Base-by-base conservation (phyloP, 2,113 vertebrate species). In the Junco hyemalis region DNA sequence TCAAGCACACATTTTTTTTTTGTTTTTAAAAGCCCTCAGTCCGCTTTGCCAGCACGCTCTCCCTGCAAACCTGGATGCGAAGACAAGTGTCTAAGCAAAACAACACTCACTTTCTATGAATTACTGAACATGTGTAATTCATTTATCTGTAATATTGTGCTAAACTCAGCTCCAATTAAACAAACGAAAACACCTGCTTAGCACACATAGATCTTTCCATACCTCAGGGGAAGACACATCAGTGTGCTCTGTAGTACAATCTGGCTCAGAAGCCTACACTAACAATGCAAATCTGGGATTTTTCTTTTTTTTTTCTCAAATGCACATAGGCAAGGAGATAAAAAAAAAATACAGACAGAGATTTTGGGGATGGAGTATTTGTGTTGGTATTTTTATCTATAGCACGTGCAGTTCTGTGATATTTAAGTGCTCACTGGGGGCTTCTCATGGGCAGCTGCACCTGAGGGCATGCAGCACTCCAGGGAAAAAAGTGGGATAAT, bases 121-220 rank as follows among this genome's bases (percentile, higher is more conserved):
- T 98, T 97, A 98, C 97, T 97, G 94, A 97, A 97, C 97, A 97
- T 96, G 95, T 96, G 96, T 97, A 98, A 97, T 98, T 96, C 97
- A 97, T 97, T 97, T 96, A 84, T 97, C 96, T 93, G 91, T 95
- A 97, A 97, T 91, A 98, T 96, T 97, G 97, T 97, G 97, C 96
- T 97, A 96, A 98, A 97, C 96, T 88, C 96, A 80, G 97, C 95
- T 97, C 96, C 96, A 97, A 97, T 96, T 98, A 98, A 97, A 98
- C 98, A 98, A 98, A 98, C 51, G 96, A 97, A 98, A 98, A 98
- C 96, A 98, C 96, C 97, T 98, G 97, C 97, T 98, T 97, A 97
- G 96, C 96, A 97, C 97, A 92, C 90, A 95, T 90, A 96, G 96
- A 91, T 97, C 96, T 97, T 97, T 87, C 95, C 95, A 96, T 96